phyloP scores from a whole-genome alignment of 2,797 vertebrate genomes.

The Pseudochromis fuscus region DNA sequence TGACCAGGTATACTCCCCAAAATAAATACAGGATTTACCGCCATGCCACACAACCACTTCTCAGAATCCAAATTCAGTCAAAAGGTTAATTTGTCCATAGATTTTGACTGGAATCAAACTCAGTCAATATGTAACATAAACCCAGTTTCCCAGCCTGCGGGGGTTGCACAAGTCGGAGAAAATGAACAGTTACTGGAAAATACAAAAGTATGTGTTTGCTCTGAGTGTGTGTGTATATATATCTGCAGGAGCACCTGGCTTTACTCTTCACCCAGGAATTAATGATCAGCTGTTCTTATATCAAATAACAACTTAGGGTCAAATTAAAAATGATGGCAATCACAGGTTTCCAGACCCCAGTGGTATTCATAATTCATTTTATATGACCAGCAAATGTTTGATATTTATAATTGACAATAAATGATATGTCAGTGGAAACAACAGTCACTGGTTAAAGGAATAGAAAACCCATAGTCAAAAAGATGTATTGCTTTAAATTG shows the following conservation, averaged over 20 bases:
- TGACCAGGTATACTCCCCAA: slow-evolving; percentile 5
- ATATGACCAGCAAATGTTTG: not conserved
- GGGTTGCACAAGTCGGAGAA: slow-evolving; percentile 18
- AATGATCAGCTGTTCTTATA: not conserved
- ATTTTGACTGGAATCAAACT: not conserved
- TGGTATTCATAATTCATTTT: not conserved
- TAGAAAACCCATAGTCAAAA: too few species aligned
- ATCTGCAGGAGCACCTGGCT: not conserved
- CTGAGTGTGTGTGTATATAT: not conserved
- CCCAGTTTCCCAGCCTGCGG: not conserved
- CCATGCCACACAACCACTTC: slow-evolving; percentile 11
- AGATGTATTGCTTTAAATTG: too few species aligned
- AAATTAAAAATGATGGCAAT: not conserved
- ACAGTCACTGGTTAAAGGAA: not conserved
- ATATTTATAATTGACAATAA: not conserved
- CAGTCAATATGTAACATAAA: slow-evolving; percentile 4
- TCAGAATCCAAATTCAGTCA: slow-evolving; percentile 8
- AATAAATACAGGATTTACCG: not conserved
- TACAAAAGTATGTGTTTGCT: slow-evolving; percentile 15
- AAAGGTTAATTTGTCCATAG: slow-evolving; percentile 6
- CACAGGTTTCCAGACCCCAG: not conserved
- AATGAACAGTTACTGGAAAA: not conserved
- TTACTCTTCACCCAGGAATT: not conserved
- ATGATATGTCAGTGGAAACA: not conserved
- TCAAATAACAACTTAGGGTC: not conserved